Evolutionary conservation across 2,113 vertebrate species (phyloP).

Genomic region (Aviceda subcristata): DNA sequence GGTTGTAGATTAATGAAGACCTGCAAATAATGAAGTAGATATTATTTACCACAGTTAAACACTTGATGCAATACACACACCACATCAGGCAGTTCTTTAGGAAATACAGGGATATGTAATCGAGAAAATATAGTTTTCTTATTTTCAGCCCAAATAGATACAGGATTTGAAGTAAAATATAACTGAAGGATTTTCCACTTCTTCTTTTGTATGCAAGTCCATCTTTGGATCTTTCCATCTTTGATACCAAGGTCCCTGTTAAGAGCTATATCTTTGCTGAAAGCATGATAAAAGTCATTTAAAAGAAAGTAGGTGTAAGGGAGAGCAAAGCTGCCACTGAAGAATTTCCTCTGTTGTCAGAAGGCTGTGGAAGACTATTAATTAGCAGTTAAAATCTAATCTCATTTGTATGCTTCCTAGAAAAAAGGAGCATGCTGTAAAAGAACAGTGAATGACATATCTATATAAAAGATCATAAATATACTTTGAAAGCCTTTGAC

Average conservation of each 20-base stretch:
- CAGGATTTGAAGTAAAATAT: neutral
- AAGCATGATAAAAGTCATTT: neutral
- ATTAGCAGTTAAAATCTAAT: conserved; percentile 28
- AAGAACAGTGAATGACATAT: neutral
- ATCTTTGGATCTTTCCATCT: neutral
- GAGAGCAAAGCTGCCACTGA: neutral
- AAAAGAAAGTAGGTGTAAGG: neutral
- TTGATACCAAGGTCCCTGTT: neutral
- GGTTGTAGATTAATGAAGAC: neutral
- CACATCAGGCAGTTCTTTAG: neutral
- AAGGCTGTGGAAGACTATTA: conserved; percentile 2
- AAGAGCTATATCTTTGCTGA: neutral
- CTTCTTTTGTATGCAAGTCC: neutral
- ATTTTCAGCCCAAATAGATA: neutral
- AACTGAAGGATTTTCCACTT: neutral
- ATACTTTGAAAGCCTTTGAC: neutral
- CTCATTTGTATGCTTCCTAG: neutral
- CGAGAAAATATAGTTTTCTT: neutral
- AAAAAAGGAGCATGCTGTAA: neutral
- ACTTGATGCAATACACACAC: neutral
- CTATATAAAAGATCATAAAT: neutral
- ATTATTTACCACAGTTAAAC: neutral
- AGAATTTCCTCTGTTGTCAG: neutral
- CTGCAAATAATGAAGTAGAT: neutral
- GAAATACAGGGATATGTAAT: neutral